These are phyloP conservation scores for Volucella inanis DNA, from an alignment of 2,888 invertebrate species.

Conservation along the genomic window DNA sequence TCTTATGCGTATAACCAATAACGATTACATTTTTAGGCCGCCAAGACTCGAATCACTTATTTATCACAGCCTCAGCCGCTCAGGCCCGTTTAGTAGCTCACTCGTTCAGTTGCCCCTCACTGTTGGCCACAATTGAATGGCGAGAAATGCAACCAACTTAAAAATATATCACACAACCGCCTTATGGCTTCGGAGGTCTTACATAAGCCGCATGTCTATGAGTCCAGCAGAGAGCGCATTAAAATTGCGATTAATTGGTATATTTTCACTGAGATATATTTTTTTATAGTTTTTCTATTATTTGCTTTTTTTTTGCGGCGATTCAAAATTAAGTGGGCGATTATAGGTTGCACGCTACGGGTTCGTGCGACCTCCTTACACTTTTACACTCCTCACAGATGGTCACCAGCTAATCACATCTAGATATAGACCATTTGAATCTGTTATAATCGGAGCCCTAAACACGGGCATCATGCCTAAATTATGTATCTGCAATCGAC, in stretches of 20 bases:
- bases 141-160: conserved; percentile 45
- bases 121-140: conserved; percentile 39
- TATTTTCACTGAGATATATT: conserved; percentile 30
- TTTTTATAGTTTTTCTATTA: too few relatives aligned
- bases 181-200: conserved; percentile 31
- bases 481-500: too few relatives aligned
- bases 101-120: conserved; percentile 7
- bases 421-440: too few relatives aligned
- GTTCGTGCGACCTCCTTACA: too few relatives aligned
- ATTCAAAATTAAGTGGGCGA: conserved; percentile 32
- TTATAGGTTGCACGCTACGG: conserved; percentile 1
- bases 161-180: conserved; percentile 35
- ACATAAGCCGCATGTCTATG: conserved; percentile 48
- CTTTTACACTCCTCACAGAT: too few relatives aligned
- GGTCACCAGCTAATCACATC: too few relatives aligned
- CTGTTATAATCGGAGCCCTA: too few relatives aligned
- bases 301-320: not conserved
- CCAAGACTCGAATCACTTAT: conserved; percentile 58
- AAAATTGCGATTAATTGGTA: conserved; percentile 62
- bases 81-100: too few relatives aligned
- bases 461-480: too few relatives aligned
- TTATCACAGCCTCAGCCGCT: conserved; percentile 41
- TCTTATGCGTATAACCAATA: not conserved
- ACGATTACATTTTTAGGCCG: conserved; percentile 33
- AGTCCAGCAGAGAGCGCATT: conserved; percentile 36